Evolutionary conservation across 2,797 vertebrate genomes (phyloP).

Genomic region (Oreochromis mossambicus): DNA sequence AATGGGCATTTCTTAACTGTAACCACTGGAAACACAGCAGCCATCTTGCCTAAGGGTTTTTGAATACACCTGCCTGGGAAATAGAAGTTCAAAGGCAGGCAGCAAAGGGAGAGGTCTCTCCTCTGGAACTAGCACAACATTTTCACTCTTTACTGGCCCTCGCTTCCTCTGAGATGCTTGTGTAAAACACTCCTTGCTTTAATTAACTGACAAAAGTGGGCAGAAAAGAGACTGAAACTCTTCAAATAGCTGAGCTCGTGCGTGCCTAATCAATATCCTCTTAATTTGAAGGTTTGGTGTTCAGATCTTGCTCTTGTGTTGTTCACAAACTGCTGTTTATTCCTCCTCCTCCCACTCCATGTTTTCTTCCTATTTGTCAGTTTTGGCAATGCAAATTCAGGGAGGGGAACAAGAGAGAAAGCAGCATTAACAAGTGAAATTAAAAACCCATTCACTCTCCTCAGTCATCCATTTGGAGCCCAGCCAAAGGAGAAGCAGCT

Average conservation of each 20-base stretch:
- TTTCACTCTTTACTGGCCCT: background rate
- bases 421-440: conserved; percentile 61
- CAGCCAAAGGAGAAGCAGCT: conserved; percentile 61
- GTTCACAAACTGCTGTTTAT: conserved; percentile 15
- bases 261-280: conserved; percentile 30
- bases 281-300: conserved; percentile 35
- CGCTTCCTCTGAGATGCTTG: conserved; percentile 5
- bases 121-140: conserved; percentile 1
- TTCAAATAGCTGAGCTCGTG: conserved; percentile 3
- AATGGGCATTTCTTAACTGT: background rate
- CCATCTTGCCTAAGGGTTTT: conserved; percentile 5
- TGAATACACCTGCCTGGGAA: conserved; percentile 9
- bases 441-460: conserved; percentile 65
- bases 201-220: conserved; percentile 31
- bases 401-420: conserved; percentile 23
- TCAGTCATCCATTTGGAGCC: conserved; percentile 59
- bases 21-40: background rate
- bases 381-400: conserved; percentile 21
- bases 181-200: conserved; percentile 21
- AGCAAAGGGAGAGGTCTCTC: background rate
- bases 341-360: background rate
- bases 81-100: background rate
- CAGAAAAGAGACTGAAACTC: background rate
- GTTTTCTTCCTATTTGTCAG: background rate
- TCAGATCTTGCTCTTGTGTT: conserved; percentile 6